Evolutionary conservation across 2,888 invertebrate genomes (phyloP), one percentile per base, ranked within the genome.

Genomic region (Merodon equestris): DNA sequence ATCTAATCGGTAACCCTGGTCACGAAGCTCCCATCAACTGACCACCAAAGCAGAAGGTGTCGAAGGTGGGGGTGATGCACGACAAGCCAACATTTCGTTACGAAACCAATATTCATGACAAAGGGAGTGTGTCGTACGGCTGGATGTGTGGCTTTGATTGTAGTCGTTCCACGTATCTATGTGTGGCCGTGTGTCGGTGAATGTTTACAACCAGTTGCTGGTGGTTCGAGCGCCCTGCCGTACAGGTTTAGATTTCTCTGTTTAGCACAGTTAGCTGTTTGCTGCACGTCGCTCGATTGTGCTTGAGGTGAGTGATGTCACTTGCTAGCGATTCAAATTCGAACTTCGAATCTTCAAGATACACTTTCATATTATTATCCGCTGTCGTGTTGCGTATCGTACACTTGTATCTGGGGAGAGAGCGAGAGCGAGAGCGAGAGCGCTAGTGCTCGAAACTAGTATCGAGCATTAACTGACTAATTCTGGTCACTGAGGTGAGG

Each of bases 301-400:
- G 53, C 34, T 53, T 77, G 50, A 74, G 79, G 79, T 79, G 74
- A 70, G 74, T 79, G 79, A 79, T 79, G 79, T 79, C 79, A 79
- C 77, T 79, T 45, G 18, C 44, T 34, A 63, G 74, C 68, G 19
- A 70, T 66, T 79, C 42, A 73, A 63, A 64, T 79, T 74, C 79
- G 70, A 79, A 79, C 15, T 74, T 79, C 60, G 76, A 71, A 74
- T 63, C 70, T 70, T 58, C 7, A 48, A 74, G 79, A 58, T 67
- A 47, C 53, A 53, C 14, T 58, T 18, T 19, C 48, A 2, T 50
- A 53, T 57, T n/a, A 13, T n/a, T 47, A 34, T 68, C 17, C n/a
- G n/a, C n/a, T n/a, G n/a, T n/a, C n/a, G n/a, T n/a, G n/a, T n/a
- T n/a, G n/a, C n/a, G n/a, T n/a, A n/a, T n/a, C n/a, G n/a, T n/a